Evolutionary conservation across 2,888 invertebrate genomes (phyloP).

Genomic region (Opisthograptis luteolata): DNA sequence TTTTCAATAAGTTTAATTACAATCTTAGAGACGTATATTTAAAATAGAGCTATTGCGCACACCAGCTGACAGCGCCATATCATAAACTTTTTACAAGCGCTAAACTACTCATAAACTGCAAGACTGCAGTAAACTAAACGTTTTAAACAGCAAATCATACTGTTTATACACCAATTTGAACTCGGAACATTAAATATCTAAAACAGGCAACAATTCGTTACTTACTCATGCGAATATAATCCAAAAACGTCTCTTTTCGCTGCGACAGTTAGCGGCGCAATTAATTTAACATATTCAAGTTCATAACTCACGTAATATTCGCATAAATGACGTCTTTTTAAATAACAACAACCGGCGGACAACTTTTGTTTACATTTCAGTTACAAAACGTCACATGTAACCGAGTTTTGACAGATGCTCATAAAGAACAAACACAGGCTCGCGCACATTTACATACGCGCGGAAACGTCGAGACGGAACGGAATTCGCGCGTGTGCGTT

Average conservation of each 20-base stretch:
- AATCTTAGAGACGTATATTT: no score
- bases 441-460: slow-evolving; percentile 75
- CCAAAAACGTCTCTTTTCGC: slow-evolving; percentile 59
- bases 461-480: slow-evolving; percentile 47
- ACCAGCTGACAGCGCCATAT: slow-evolving; percentile 41
- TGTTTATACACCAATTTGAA: slow-evolving; percentile 57
- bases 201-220: slow-evolving; percentile 60
- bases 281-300: slow-evolving; percentile 77
- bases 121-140: slow-evolving; percentile 50
- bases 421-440: slow-evolving; percentile 75
- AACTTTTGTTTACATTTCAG: slow-evolving; percentile 83
- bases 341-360: slow-evolving; percentile 59
- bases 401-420: slow-evolving; percentile 81
- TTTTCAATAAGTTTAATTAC: no score
- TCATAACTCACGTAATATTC: slow-evolving; percentile 74
- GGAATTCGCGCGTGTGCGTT: slow-evolving; percentile 47
- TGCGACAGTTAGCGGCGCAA: slow-evolving; percentile 66
- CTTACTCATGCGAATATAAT: slow-evolving; percentile 79
- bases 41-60: slow-evolving; percentile 5
- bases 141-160: slow-evolving; percentile 43
- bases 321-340: slow-evolving; percentile 67
- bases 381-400: slow-evolving; percentile 80
- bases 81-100: slow-evolving; percentile 53
- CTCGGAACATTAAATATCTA: slow-evolving; percentile 46
- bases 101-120: slow-evolving; percentile 53